Evolutionary conservation across 2,797 vertebrate species (phyloP).

Genomic region (Hippopotamyrus pictus): DNA sequence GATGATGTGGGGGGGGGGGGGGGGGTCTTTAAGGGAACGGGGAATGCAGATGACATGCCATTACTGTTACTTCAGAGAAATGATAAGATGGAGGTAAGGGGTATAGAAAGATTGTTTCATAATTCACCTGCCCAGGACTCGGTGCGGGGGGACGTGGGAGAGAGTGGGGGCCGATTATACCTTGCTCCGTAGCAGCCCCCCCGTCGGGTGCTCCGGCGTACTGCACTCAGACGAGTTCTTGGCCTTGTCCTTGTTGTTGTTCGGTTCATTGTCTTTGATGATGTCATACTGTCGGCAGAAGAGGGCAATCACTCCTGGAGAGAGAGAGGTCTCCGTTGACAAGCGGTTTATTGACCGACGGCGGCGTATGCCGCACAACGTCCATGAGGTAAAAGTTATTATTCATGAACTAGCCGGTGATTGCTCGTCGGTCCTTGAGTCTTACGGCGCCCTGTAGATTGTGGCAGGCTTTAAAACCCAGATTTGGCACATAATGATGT

Average conservation of each 20-base stretch:
- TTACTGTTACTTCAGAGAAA: not conserved
- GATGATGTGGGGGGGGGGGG: not conserved
- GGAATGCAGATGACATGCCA: not conserved
- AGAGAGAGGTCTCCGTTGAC: not conserved
- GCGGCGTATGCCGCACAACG: not conserved
- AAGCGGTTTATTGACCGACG: not conserved
- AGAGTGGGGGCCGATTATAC: slow-evolving; percentile 55
- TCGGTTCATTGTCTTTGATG: slow-evolving; percentile 95
- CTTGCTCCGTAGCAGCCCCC: slow-evolving; percentile 87
- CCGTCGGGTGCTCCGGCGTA: slow-evolving; percentile 87
- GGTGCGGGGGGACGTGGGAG: slow-evolving; percentile 39
- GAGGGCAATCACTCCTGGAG: slow-evolving; percentile 81
- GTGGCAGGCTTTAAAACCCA: not conserved
- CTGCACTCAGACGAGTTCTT: slow-evolving; percentile 93
- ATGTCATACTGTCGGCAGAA: slow-evolving; percentile 97
- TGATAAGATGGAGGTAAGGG: slow-evolving; percentile 23
- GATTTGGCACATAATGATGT: not conserved
- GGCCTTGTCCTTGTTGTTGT: slow-evolving; percentile 96
- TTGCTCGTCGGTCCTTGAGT: not conserved
- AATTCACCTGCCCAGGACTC: slow-evolving; percentile 58
- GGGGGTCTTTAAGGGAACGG: not conserved
- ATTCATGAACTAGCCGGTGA: not conserved
- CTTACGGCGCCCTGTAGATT: not conserved
- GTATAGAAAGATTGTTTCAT: slow-evolving; percentile 39
- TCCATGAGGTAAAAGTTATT: not conserved